phyloP scores from a whole-genome alignment of 23 tunicate species.

The Styela plicata region DNA sequence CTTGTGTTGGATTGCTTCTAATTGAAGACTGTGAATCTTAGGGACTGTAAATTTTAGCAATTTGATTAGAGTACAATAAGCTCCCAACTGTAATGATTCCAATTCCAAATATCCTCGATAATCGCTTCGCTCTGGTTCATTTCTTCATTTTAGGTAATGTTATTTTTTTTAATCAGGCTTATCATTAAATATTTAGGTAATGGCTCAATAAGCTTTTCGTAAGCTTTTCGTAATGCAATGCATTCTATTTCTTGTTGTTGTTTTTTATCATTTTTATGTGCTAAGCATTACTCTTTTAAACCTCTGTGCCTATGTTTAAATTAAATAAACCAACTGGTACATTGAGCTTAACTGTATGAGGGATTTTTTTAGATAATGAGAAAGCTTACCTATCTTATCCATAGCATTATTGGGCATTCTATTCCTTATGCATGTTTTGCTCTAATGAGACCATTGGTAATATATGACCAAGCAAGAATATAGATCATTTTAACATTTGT shows the following conservation, averaged over 20 bases:
- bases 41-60: not conserved
- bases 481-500: not conserved
- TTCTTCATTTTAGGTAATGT: not conserved
- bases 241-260: not conserved
- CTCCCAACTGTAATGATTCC: too few species aligned
- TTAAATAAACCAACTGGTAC: not conserved
- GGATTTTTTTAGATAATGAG: not conserved
- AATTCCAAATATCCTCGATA: not conserved
- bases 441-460: not conserved
- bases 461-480: not conserved
- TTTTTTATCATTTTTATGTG: not conserved
- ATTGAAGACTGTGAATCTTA: not conserved
- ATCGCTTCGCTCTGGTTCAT: not conserved
- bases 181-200: too few species aligned
- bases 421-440: not conserved
- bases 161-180: not conserved
- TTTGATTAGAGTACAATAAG: too few species aligned
- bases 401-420: too few species aligned
- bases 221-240: too few species aligned
- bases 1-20: not conserved
- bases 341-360: not conserved
- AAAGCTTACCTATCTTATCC: not conserved
- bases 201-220: too few species aligned
- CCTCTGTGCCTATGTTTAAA: not conserved
- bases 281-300: not conserved